Evolutionary conservation across 2,888 invertebrate genomes (phyloP).

Genomic region (Chrysolina haemoptera): DNA sequence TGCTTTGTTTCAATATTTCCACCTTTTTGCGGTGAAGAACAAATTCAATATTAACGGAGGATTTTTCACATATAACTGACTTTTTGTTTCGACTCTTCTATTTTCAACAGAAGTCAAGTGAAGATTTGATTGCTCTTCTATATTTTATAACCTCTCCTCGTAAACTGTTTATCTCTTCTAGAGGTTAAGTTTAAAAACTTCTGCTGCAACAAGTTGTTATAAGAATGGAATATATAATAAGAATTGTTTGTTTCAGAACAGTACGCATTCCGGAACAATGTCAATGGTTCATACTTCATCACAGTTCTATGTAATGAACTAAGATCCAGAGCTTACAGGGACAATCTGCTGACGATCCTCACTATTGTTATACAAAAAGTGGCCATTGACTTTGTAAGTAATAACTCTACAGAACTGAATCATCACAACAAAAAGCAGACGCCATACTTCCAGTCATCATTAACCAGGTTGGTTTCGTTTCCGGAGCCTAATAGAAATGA

Average conservation of each 20-base stretch:
- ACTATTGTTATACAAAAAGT: constrained; percentile 89
- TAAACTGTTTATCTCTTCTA: no score
- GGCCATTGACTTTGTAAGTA: constrained; percentile 90
- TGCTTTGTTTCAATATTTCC: neutral
- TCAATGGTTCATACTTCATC: constrained; percentile 95
- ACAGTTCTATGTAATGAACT: constrained; percentile 90
- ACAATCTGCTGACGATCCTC: constrained; percentile 87
- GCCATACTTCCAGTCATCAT: constrained; percentile 91
- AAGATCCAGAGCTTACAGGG: constrained; percentile 78
- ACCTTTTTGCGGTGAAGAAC: no score
- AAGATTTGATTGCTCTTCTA: no score
- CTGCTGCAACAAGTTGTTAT: no score
- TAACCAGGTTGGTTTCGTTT: constrained; percentile 77
- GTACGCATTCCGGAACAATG: constrained; percentile 76
- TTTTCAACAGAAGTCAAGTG: no score
- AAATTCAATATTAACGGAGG: no score
- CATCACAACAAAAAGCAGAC: constrained; percentile 85
- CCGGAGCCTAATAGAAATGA: neutral
- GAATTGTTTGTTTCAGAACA: constrained; percentile 55
- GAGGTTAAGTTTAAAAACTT: no score
- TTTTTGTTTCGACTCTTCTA: no score
- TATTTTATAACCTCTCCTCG: no score
- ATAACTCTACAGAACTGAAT: constrained; percentile 77
- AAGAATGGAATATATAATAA: no score
- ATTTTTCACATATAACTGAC: no score